Conservation (phyloP, 2,888 invertebrate genomes). For the Stratiomys singularior region DNA sequence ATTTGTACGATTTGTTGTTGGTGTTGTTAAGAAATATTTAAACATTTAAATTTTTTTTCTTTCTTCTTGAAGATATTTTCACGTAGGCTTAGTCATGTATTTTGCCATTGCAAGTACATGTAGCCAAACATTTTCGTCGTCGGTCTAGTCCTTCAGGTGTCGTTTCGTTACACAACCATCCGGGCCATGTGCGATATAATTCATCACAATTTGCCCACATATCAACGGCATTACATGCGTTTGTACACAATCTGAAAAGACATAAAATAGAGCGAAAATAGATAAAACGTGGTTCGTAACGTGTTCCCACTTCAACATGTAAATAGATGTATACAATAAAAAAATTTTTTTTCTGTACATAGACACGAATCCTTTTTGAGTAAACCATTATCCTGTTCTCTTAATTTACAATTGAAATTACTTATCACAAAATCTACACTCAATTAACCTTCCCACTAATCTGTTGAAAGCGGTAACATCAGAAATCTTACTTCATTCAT, state of each 20-base stretch:
- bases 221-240: conserved; percentile 76
- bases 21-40: background rate
- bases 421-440: too few species aligned
- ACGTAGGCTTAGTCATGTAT: conserved; percentile 62
- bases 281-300: too few species aligned
- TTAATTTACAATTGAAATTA: too few species aligned
- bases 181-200: conserved; percentile 69
- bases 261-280: too few species aligned
- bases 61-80: background rate
- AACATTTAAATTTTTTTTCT: background rate
- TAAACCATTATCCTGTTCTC: too few species aligned
- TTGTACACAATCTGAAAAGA: conserved; percentile 72
- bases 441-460: too few species aligned
- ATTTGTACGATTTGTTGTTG: conserved; percentile 38
- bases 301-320: too few species aligned
- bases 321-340: too few species aligned
- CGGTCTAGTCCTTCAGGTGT: conserved; percentile 68
- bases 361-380: too few species aligned
- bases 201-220: conserved; percentile 79
- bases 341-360: too few species aligned
- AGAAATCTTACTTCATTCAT: too few species aligned
- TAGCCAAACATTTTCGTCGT: conserved; percentile 74
- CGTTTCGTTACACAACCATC: conserved; percentile 71
- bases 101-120: conserved; percentile 75
- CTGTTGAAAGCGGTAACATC: too few species aligned